These are phyloP conservation scores for Zeus faber DNA, from an alignment of 2,113 vertebrate genomes.

Conservation along the genomic window DNA sequence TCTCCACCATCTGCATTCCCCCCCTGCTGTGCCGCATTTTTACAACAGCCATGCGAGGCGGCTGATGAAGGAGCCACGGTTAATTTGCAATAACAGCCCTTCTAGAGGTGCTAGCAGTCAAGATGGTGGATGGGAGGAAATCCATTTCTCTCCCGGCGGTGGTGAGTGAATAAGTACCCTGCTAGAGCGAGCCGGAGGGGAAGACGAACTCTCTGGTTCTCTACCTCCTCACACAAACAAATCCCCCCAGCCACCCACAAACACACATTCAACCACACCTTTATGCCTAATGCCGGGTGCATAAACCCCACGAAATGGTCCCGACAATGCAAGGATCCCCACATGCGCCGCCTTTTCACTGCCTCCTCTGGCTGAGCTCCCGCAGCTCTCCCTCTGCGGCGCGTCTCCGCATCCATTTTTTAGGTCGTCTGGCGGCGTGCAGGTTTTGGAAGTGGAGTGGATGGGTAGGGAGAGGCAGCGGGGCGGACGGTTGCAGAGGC, in stretches of 20 bases:
- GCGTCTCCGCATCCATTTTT: slow-evolving; percentile 65
- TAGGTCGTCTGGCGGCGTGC: slow-evolving; percentile 51
- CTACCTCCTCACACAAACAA: neutral
- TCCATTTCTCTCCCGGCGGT: slow-evolving; percentile 11
- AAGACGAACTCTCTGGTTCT: slow-evolving; percentile 3
- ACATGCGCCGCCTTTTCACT: slow-evolving; percentile 14
- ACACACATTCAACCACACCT: neutral
- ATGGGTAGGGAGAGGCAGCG: slow-evolving; percentile 15
- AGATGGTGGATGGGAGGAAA: slow-evolving; percentile 12
- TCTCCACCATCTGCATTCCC: slow-evolving; percentile 54
- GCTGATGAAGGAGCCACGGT: slow-evolving; percentile 43
- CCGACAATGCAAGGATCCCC: too few relatives aligned
- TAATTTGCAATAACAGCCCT: slow-evolving; percentile 58
- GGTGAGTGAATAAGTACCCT: too few relatives aligned
- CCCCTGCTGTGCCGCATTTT: slow-evolving; percentile 46
- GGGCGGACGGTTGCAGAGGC: slow-evolving; percentile 44
- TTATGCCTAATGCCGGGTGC: neutral
- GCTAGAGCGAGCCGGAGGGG: too few relatives aligned
- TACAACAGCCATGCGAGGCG: slow-evolving; percentile 53
- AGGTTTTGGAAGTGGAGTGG: slow-evolving; percentile 45
- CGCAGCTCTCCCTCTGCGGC: slow-evolving; percentile 33
- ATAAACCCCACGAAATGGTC: too few relatives aligned
- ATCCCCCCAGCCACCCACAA: neutral
- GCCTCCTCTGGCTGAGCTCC: too few relatives aligned
- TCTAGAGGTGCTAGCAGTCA: slow-evolving; percentile 39